A percentile compares a stretch with the other conserved stretches of the same genome.
Evolutionary conservation across 2,113 vertebrate species (phyloP).

Genomic region (Glaucomys volans): DNA sequence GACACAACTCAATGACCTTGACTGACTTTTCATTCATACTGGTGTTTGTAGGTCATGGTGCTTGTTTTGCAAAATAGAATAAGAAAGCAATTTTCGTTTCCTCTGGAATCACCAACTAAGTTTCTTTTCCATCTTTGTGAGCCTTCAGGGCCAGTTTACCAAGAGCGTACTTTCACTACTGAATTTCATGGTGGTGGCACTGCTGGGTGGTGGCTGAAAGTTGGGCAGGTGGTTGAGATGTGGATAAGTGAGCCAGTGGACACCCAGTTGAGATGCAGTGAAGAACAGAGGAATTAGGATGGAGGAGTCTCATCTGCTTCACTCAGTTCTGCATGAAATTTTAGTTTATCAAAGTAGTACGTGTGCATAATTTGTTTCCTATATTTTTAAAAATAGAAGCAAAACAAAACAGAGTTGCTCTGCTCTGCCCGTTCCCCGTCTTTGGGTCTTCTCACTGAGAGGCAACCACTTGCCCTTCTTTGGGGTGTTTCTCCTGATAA

Average conservation of each 20-base stretch:
- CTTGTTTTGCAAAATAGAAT: background rate
- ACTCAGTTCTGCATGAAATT: background rate
- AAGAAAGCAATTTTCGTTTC: background rate
- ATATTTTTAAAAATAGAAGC: background rate
- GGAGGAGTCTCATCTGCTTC: background rate
- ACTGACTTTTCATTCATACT: background rate
- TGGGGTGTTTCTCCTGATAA: background rate
- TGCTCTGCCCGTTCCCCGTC: rapidly evolving
- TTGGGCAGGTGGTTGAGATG: background rate
- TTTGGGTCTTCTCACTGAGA: background rate
- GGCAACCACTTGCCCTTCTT: background rate
- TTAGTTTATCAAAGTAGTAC: background rate
- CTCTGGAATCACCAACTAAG: no score
- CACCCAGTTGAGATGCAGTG: background rate
- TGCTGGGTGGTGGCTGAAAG: background rate
- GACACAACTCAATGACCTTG: background rate
- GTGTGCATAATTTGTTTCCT: background rate
- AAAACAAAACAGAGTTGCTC: background rate
- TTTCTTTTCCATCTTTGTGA: background rate
- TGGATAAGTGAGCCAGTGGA: background rate
- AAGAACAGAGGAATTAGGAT: background rate
- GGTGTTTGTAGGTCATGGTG: background rate
- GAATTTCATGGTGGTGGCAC: background rate
- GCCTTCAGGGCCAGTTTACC: background rate
- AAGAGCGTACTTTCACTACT: background rate